These are phyloP conservation scores for Drosophila tani DNA, from an alignment of 1,140 invertebrate species.

Conservation along the genomic window DNA sequence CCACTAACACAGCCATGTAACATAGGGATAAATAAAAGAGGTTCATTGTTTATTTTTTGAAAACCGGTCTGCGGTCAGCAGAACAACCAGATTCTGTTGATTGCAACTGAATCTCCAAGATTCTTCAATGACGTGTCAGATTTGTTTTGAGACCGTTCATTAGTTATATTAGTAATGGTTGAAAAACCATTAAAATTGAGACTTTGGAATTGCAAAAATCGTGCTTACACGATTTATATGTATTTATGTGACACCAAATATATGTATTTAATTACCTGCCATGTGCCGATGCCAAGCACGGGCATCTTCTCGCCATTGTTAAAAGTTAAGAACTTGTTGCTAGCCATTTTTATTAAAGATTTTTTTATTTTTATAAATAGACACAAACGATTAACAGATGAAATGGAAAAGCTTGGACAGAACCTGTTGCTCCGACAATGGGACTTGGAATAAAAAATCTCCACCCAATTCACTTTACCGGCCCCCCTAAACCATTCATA, in stretches of 20 bases:
- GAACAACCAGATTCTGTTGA: conserved; percentile 16
- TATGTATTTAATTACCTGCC: conserved; percentile 87
- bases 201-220: not conserved
- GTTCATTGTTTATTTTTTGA: conserved; percentile 27
- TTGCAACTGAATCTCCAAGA: conserved; percentile 24
- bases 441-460: conserved; percentile 5
- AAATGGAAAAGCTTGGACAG: not conserved
- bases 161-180: conserved; percentile 3
- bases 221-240: not conserved
- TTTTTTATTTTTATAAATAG: not conserved
- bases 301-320: conserved; percentile 88
- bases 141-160: not conserved
- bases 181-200: not conserved
- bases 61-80: conserved; percentile 32
- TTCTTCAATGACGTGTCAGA: conserved; percentile 35
- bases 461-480: conserved; percentile 10
- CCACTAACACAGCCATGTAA: conserved; percentile 9
- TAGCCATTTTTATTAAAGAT: conserved; percentile 53
- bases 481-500: not conserved
- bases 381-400: conserved; percentile 1
- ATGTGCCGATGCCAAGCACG: conserved; percentile 91
- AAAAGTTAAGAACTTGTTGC: conserved; percentile 68
- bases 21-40: conserved; percentile 11
- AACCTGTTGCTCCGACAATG: conserved; percentile 35
- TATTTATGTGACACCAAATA: not conserved